A percentile compares a stretch with the other conserved stretches of the same genome.
These are phyloP conservation scores for Sinohyriopsis cumingii DNA, from an alignment of 2,888 invertebrate genomes.

Conservation along the genomic window DNA sequence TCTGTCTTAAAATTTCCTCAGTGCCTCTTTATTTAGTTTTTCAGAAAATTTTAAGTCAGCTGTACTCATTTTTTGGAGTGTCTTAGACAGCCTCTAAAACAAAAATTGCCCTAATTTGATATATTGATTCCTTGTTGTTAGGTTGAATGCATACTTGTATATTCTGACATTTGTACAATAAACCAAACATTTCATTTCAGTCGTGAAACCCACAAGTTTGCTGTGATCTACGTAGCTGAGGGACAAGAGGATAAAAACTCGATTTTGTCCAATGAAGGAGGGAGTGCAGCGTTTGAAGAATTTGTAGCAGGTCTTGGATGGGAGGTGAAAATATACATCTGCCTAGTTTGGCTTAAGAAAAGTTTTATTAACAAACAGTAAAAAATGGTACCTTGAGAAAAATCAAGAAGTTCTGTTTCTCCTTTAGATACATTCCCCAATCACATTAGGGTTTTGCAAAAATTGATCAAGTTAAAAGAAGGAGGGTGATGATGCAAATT, in stretches of 20 bases:
- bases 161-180: background rate
- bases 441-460: too few species aligned
- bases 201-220: slow-evolving; percentile 78
- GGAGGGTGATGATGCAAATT: too few species aligned
- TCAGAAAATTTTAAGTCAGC: too few species aligned
- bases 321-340: slow-evolving; percentile 75
- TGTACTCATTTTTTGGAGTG: too few species aligned
- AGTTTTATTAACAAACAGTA: background rate
- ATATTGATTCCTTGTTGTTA: background rate
- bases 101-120: background rate
- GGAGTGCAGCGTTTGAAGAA: slow-evolving; percentile 93
- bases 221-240: slow-evolving; percentile 96
- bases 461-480: too few species aligned
- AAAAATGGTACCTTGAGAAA: too few species aligned
- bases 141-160: background rate
- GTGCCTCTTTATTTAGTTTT: too few species aligned
- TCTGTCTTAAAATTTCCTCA: too few species aligned
- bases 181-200: slow-evolving; percentile 35
- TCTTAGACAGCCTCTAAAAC: background rate
- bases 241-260: slow-evolving; percentile 98
- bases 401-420: too few species aligned
- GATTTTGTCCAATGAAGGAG: slow-evolving; percentile 90
- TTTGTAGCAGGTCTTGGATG: slow-evolving; percentile 80
- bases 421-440: too few species aligned
- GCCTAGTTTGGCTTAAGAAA: background rate